Evolutionary conservation across 2,888 invertebrate genomes (phyloP).

Genomic region (Clusia tigrina): DNA sequence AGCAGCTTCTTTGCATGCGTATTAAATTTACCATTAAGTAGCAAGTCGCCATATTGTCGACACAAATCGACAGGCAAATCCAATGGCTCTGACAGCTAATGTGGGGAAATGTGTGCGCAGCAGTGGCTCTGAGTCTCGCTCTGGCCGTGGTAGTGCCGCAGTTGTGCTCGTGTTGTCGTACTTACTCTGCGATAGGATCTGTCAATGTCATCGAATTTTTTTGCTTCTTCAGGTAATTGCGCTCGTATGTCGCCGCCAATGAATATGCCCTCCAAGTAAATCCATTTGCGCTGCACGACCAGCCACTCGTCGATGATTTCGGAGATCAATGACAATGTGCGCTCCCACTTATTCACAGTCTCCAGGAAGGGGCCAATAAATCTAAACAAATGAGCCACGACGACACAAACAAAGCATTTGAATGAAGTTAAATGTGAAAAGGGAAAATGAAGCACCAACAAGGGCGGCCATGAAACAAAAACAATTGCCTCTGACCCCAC

Average conservation of each 20-base stretch:
- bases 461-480: not conserved
- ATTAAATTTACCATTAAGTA: slow-evolving; percentile 58
- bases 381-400: slow-evolving; percentile 59
- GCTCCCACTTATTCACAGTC: slow-evolving; percentile 88
- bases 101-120: too few relatives aligned
- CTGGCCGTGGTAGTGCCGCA: not conserved
- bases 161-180: slow-evolving; percentile 11
- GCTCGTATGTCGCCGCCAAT: slow-evolving; percentile 86
- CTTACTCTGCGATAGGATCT: slow-evolving; percentile 76
- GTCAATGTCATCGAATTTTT: slow-evolving; percentile 90
- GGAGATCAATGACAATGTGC: slow-evolving; percentile 77
- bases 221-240: slow-evolving; percentile 89
- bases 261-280: slow-evolving; percentile 92
- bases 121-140: too few relatives aligned
- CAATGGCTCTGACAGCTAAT: slow-evolving; percentile 35
- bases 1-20: slow-evolving; percentile 51
- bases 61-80: slow-evolving; percentile 36
- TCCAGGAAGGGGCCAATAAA: slow-evolving; percentile 88
- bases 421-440: not conserved
- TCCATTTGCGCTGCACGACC: slow-evolving; percentile 87
- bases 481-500: not conserved
- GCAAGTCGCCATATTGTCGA: slow-evolving; percentile 56
- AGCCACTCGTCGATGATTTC: slow-evolving; percentile 91
- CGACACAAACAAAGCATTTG: slow-evolving; percentile 29
- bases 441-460: not conserved